Conservation (phyloP, 1,140 invertebrate species). For the Antheraea mylitta region DNA sequence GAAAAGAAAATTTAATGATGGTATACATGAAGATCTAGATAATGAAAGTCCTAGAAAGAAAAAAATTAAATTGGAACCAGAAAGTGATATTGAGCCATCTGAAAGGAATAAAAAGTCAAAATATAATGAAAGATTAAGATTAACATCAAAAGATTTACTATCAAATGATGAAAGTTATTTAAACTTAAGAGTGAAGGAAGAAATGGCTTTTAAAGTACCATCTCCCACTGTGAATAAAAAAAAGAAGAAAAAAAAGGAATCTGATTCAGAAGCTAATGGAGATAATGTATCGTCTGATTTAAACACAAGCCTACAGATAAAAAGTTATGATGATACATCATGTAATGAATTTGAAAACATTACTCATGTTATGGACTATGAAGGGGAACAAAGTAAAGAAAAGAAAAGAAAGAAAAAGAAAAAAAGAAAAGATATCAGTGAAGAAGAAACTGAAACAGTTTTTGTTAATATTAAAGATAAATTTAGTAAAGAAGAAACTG, state of each 20-base stretch:
- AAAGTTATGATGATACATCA: not conserved
- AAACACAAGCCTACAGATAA: conserved; percentile 7
- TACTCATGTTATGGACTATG: not conserved
- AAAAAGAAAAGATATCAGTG: conserved; percentile 9
- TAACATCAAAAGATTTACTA: conserved; percentile 15
- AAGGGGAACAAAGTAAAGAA: conserved; percentile 27
- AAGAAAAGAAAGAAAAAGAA: conserved; percentile 33
- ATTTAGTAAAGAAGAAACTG: conserved; percentile 5
- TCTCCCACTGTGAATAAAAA: conserved; percentile 19
- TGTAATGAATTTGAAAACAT: not conserved
- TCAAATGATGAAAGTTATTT: conserved; percentile 34
- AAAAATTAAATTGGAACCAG: conserved; percentile 37
- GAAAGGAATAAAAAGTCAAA: conserved; percentile 28
- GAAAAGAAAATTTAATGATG: conserved; percentile 33
- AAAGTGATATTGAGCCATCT: conserved; percentile 36
- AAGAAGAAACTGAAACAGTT: conserved; percentile 3
- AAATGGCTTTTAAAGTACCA: conserved; percentile 17
- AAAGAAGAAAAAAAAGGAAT: conserved; percentile 25
- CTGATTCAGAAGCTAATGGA: conserved; percentile 10
- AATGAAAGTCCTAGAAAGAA: conserved; percentile 29
- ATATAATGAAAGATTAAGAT: not conserved
- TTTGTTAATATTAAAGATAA: conserved; percentile 6
- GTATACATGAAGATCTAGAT: conserved; percentile 13
- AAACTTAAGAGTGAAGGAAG: conserved; percentile 36
- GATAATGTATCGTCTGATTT: not conserved